Conservation (phyloP, 2,888 invertebrate species). For the Pyrrhia umbra region DNA sequence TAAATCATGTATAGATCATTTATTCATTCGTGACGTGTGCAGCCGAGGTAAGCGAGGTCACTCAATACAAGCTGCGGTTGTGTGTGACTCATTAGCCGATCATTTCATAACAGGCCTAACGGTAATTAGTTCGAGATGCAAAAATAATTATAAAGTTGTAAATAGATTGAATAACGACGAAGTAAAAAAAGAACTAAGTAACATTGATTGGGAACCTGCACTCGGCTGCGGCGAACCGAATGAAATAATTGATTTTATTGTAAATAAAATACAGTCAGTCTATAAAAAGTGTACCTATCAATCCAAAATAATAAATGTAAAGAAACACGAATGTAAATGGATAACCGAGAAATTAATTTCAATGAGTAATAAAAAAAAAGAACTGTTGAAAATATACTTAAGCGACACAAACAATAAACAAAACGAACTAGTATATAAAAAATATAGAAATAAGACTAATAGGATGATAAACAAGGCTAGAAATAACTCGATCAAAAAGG, state of each 20-base stretch:
- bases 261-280: neutral
- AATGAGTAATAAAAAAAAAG: slow-evolving; percentile 2
- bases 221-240: no score
- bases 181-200: no score
- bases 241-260: no score
- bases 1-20: slow-evolving; percentile 11
- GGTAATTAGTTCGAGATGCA: no score
- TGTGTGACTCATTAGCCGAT: no score
- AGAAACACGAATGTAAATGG: neutral
- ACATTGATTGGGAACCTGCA: no score
- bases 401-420: neutral
- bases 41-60: neutral
- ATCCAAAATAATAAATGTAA: neutral
- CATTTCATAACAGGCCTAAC: no score
- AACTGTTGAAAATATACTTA: neutral
- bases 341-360: neutral
- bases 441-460: neutral
- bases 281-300: slow-evolving; percentile 1
- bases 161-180: no score
- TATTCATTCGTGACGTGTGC: slow-evolving; percentile 6
- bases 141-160: no score
- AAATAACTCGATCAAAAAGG: slow-evolving; percentile 1
- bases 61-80: no score
- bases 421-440: neutral
- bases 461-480: neutral